phyloP scores from a whole-genome alignment of 2,888 invertebrate genomes.

The Netelia fuscicornis region DNA sequence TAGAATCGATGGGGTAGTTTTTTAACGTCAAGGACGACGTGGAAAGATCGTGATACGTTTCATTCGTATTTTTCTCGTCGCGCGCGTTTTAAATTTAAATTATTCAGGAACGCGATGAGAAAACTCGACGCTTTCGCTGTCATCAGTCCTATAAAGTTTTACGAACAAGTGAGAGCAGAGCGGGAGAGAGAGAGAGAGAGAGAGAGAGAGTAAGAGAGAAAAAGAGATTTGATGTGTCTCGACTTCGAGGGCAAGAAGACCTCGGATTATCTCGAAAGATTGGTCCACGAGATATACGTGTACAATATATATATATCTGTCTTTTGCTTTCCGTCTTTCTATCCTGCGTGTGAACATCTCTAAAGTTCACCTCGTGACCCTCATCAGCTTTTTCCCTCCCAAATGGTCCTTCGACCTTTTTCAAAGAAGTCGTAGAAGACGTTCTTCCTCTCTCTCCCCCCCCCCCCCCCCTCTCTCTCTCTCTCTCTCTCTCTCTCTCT shows the following conservation, averaged over 20 bases:
- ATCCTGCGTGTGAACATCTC: conserved; percentile 23
- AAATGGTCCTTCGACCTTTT: conserved; percentile 37
- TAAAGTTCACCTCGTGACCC: conserved; percentile 21
- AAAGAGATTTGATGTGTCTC: conserved; percentile 35
- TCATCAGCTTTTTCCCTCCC: conserved; percentile 37
- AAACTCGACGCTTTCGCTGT: conserved; percentile 57
- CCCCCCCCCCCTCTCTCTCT: fast-evolving
- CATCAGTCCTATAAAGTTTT: conserved; percentile 64
- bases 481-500: too few relatives aligned
- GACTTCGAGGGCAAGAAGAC: conserved; percentile 26
- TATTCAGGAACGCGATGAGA: conserved; percentile 72
- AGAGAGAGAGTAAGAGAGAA: conserved; percentile 4
- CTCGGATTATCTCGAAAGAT: conserved; percentile 46
- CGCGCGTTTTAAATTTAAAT: conserved; percentile 64
- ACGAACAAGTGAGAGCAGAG: conserved; percentile 42
- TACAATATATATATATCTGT: too few relatives aligned
- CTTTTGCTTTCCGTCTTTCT: conserved; percentile 3
- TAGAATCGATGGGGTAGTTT: background rate
- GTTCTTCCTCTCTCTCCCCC: too few relatives aligned
- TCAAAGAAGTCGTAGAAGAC: background rate
- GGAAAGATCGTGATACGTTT: conserved; percentile 47
- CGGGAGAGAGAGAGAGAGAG: background rate
- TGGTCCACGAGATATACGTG: background rate
- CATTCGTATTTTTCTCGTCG: conserved; percentile 44
- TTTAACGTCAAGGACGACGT: conserved; percentile 29